phyloP scores from a whole-genome alignment of 1,140 invertebrate species.

The Drosophila ambigua region DNA sequence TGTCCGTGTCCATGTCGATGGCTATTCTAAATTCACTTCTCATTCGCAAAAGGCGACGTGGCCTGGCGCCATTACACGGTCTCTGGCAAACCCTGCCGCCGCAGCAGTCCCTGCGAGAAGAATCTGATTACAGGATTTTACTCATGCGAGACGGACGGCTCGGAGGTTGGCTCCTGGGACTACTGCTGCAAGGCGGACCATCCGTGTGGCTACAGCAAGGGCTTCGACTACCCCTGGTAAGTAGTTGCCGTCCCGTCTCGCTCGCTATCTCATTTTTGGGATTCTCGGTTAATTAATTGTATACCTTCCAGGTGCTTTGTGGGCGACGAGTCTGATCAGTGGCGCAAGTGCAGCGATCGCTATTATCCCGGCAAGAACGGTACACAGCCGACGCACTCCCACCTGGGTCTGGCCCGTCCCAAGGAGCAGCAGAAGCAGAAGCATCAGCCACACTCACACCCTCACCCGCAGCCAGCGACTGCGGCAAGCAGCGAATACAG shows the following conservation, averaged over 20 bases:
- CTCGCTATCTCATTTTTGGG: too few relatives aligned
- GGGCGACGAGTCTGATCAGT: slow-evolving; percentile 89
- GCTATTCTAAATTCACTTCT: slow-evolving; percentile 49
- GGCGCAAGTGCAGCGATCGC: slow-evolving; percentile 92
- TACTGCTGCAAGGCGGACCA: slow-evolving; percentile 92
- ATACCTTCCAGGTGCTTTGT: slow-evolving; percentile 89
- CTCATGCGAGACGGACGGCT: slow-evolving; percentile 90
- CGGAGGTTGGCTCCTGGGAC: slow-evolving; percentile 89
- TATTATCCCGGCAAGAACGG: slow-evolving; percentile 87
- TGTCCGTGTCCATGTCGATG: slow-evolving; percentile 7
- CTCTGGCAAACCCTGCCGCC: slow-evolving; percentile 90
- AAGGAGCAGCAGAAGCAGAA: slow-evolving; percentile 76
- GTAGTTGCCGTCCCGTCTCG: not conserved
- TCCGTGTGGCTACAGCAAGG: slow-evolving; percentile 91
- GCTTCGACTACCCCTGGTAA: slow-evolving; percentile 90
- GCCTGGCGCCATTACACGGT: slow-evolving; percentile 91
- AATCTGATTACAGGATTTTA: slow-evolving; percentile 90
- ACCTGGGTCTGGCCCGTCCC: slow-evolving; percentile 61
- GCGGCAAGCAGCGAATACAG: slow-evolving; percentile 67
- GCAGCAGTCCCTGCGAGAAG: slow-evolving; percentile 88
- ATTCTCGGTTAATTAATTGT: not conserved
- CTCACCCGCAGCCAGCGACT: slow-evolving; percentile 36
- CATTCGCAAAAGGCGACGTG: slow-evolving; percentile 74
- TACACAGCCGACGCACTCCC: slow-evolving; percentile 61
- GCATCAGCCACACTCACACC: slow-evolving; percentile 28